Percentiles rank a stretch among this genome's conserved stretches.
These are phyloP conservation scores for Melieria crassipennis DNA, from an alignment of 2,888 invertebrate genomes.

Conservation along the genomic window DNA sequence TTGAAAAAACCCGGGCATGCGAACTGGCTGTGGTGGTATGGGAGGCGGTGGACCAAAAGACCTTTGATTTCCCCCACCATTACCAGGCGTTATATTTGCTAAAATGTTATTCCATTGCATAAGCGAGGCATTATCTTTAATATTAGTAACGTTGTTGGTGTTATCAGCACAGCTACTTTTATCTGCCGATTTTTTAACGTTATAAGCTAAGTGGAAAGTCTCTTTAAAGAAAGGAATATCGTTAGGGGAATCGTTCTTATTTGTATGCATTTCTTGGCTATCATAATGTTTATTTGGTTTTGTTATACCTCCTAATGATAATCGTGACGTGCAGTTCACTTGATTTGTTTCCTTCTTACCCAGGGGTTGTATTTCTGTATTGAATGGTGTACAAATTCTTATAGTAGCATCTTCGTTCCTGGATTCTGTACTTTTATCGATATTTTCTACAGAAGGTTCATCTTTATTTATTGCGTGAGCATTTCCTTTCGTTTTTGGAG, in stretches of 20 bases:
- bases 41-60: conserved; percentile 53
- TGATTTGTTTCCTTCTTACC: too few species aligned
- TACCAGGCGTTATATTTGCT: conserved; percentile 43
- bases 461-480: too few species aligned
- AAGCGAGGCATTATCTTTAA: conserved; percentile 60
- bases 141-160: conserved; percentile 50
- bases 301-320: neutral
- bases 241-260: conserved; percentile 19
- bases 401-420: too few species aligned
- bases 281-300: conserved; percentile 41
- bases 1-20: conserved; percentile 66
- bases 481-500: too few species aligned
- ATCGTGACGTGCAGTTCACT: too few species aligned
- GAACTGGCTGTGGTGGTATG: conserved; percentile 58
- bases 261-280: conserved; percentile 19
- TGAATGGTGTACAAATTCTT: too few species aligned
- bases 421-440: too few species aligned
- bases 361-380: too few species aligned
- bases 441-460: too few species aligned
- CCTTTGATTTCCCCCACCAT: conserved; percentile 45
- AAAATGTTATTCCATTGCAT: conserved; percentile 59
- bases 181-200: conserved; percentile 14
- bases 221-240: conserved; percentile 54
- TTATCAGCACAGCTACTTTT: neutral
- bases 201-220: conserved; percentile 43